Base-by-base conservation (phyloP, 2,797 vertebrate genomes). In the Xiphorhynchus erythropygius region DNA sequence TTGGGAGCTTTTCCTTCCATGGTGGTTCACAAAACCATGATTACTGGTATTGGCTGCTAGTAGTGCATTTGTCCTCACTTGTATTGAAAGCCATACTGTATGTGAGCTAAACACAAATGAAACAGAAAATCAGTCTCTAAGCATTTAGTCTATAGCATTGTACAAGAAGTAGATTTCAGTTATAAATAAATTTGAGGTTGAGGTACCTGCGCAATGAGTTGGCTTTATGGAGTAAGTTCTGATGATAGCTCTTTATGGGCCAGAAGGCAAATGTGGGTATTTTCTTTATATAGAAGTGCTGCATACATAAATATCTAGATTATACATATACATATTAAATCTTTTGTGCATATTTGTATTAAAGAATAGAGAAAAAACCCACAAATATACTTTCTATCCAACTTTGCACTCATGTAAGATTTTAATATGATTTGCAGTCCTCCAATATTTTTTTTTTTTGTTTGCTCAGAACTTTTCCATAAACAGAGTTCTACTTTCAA, bases 21-120 rank as follows among this genome's bases (percentile, higher is more conserved):
- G 23, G 25, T 1, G 0, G 18, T 53, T 53, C 53, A 49, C 13
- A 60, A 75, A 71, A 47, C 37, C 12, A 1, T 18, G 7, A 8
- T 18, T 64, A 41, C 27, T 39, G 15, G 24, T 32, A 12, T 19
- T 15, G 33, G 21, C 42, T 73, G 19, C 13, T 50, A 17, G 25
- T 2, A 19, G 23, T 12, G 19, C 16, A 28, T 71, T 32, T 3
- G 2, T 37, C 30, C 25, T 70, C 37, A 35, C 0, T 0, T 23
- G 22, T 13, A 25, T 10, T 67, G 18, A 69, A 83, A 84, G 18
- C 5, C 12, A 6, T 50, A 18, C 18, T 42, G 12, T 55, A 19
- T 30, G 28, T 30, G 30, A 75, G 18, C 18, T 57, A 64, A 85
- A 68, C 8, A 50, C 16, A 69, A 80, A 70, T 9, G 13, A 57